phyloP scores from a whole-genome alignment of 2,113 vertebrate genomes.

The Heptranchias perlo region DNA sequence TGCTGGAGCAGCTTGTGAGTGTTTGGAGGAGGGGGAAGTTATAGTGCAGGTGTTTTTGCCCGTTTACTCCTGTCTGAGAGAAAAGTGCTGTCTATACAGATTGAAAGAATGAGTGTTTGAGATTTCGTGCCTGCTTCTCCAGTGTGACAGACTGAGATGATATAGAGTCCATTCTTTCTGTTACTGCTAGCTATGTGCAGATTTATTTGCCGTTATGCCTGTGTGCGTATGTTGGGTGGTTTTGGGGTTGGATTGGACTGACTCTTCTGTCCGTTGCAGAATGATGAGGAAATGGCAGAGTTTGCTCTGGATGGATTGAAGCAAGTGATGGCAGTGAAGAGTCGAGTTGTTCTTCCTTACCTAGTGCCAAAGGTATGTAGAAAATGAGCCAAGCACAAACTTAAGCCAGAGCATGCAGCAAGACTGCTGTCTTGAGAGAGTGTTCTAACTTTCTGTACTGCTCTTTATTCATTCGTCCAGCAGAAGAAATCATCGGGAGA shows the following conservation, averaged over 20 bases:
- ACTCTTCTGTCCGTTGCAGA: constrained; percentile 53
- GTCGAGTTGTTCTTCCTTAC: constrained; percentile 92
- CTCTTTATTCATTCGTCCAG: background rate
- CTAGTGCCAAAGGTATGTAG: constrained; percentile 84
- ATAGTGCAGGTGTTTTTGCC: background rate
- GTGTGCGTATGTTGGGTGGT: background rate
- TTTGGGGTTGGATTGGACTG: background rate
- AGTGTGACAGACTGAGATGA: too few relatives aligned
- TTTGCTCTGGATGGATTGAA: constrained; percentile 95
- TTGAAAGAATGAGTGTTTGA: too few relatives aligned
- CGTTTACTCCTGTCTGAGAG: background rate
- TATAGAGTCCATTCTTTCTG: too few relatives aligned
- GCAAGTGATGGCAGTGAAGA: constrained; percentile 98
- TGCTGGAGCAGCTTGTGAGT: constrained; percentile 89
- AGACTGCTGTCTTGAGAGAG: background rate
- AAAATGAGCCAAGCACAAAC: constrained; percentile 11
- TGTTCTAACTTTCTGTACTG: constrained; percentile 28
- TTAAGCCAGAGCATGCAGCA: constrained; percentile 38
- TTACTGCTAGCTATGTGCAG: too few relatives aligned
- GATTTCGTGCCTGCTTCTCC: too few relatives aligned
- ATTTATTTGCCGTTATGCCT: background rate
- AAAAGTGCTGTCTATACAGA: too few relatives aligned
- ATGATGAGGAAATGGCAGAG: constrained; percentile 74
- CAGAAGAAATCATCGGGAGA: background rate
- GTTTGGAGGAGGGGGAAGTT: background rate